Base-by-base conservation (phyloP, 37 sponge, comb jelly and placozoan genomes). In the Chondrilla cf. caribensis region DNA sequence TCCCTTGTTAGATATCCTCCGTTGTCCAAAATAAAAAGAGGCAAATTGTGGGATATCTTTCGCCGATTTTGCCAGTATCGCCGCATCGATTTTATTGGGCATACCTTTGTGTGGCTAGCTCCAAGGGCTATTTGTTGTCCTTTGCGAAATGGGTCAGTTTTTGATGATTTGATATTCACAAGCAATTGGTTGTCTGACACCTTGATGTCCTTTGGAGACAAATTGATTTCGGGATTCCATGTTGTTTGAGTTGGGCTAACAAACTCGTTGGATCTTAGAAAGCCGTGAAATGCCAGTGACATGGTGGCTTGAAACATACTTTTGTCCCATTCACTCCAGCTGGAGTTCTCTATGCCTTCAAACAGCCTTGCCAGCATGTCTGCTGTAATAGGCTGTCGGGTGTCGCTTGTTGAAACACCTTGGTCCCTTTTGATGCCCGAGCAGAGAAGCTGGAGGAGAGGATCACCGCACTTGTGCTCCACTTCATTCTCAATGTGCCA, bases 231-330 rank as follows among this genome's bases (percentile, higher is more conserved):
- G 22, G 60, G 36, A 37, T 86, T 40, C 5, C 36, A 84, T 0
- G 62, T 4, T 0, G 14, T 24, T 6, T 38, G 39, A 0, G 81
- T 38, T 54, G 81, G 82, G 9, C 54, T 58, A 8, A 58, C 31
- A 18, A 83, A 39, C 31, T 82, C 84, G 9, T 79, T 83, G 0
- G 71, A 54, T 24, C 88, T 11, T 43, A 87, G 82, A 66, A 87
- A 87, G 11, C 83, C 88, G 38, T 77, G 82, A 57, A 78, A 87
- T 1, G 79, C 70, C 5, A 79, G 32, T 3, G 11, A 7, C 21
- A 40, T 39, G 31, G 88, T 83, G 0, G 81, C 87, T 81, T 81
- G 80, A 9, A 81, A 7, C 77, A 86, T 81, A 29, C 29, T n/a
- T 8, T 26, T 37, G 33, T 85, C 60, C 21, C n/a, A 58, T 0